A percentile compares a stretch with the other conserved stretches of the same genome.
Conservation (phyloP, 1,140 invertebrate genomes). For the Drosophila melanica region DNA sequence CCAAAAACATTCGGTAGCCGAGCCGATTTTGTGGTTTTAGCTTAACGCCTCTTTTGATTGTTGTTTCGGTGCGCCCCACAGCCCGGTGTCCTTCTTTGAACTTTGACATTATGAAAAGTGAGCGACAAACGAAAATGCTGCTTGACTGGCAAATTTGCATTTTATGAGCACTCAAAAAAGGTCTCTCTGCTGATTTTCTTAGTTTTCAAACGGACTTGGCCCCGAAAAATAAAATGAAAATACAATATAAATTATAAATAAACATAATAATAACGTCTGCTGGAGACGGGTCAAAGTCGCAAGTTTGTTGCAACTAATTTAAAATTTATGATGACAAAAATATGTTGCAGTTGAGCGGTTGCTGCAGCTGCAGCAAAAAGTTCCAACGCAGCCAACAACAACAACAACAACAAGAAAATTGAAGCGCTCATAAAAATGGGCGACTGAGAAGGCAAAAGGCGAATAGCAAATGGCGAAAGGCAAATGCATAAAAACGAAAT, state of each 20-base stretch:
- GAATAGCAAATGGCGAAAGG: constrained; percentile 44
- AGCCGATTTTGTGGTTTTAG: constrained; percentile 59
- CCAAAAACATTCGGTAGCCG: constrained; percentile 47
- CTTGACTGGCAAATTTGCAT: constrained; percentile 42
- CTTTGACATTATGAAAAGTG: constrained; percentile 50
- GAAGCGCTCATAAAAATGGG: constrained; percentile 33
- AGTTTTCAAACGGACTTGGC: background rate
- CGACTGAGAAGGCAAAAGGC: constrained; percentile 24
- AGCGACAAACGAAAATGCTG: constrained; percentile 19
- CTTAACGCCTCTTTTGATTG: constrained; percentile 56
- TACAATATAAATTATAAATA: constrained; percentile 42
- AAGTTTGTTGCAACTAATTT: constrained; percentile 66
- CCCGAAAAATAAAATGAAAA: constrained; percentile 13
- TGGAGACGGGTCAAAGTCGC: constrained; percentile 6
- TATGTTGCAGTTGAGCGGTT: constrained; percentile 64
- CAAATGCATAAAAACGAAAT: constrained; percentile 67
- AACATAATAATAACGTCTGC: constrained; percentile 36
- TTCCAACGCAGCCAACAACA: constrained; percentile 33
- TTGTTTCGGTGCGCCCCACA: constrained; percentile 22
- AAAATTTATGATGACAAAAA: constrained; percentile 69
- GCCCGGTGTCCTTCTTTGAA: background rate
- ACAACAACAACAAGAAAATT: constrained; percentile 12
- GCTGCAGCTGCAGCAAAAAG: constrained; percentile 49
- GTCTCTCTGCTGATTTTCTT: background rate
- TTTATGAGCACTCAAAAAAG: constrained; percentile 23